These are phyloP conservation scores for Myotis vivesi DNA, from an alignment of 2,797 vertebrate species.

Conservation along the genomic window DNA sequence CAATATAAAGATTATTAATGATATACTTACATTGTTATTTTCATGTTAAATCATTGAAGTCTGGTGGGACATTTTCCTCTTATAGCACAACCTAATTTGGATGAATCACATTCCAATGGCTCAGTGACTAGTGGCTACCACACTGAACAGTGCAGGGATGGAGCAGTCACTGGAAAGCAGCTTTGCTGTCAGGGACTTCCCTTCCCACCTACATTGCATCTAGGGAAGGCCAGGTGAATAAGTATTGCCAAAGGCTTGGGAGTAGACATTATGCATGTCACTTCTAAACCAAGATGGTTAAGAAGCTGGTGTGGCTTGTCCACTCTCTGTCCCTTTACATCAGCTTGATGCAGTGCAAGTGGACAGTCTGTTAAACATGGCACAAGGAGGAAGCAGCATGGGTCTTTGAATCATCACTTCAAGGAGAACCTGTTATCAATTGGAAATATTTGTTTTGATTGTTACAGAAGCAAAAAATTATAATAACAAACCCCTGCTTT, in stretches of 20 bases:
- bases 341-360: not conserved
- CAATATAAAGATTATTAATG: not conserved
- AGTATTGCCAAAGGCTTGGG: not conserved
- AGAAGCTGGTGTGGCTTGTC: not conserved
- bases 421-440: not conserved
- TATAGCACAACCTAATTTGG: not conserved
- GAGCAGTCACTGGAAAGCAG: not conserved
- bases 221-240: not conserved
- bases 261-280: not conserved
- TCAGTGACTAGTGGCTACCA: not conserved
- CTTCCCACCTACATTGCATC: not conserved
- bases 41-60: not conserved
- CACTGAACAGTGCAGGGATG: not conserved
- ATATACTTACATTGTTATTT: not conserved
- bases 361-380: not conserved
- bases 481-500: not conserved
- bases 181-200: not conserved
- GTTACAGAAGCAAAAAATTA: not conserved
- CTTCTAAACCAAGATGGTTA: not conserved
- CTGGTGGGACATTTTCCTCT: not conserved
- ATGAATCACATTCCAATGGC: not conserved
- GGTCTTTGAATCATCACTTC: not conserved
- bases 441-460: not conserved
- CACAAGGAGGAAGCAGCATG: not conserved
- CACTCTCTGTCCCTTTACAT: not conserved